Evolutionary conservation across 2,888 invertebrate species (phyloP), one percentile per base, ranked within the genome.

Genomic region (Mythimna impura): DNA sequence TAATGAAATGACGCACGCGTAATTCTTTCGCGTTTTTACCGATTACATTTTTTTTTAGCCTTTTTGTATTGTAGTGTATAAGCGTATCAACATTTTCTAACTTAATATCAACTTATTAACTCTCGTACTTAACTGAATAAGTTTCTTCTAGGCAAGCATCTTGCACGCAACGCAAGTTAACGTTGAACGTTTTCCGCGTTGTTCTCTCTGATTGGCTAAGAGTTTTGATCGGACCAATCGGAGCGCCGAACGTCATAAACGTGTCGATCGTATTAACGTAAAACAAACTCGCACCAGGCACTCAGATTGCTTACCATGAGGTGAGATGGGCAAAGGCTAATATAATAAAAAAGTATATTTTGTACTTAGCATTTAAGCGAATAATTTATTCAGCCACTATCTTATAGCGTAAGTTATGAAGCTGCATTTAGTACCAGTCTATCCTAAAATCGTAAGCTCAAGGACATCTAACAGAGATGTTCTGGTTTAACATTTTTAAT

Each of bases 341-440:
- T 12, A 54, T 34, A 20, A 57, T 34, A 9, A 34, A 58, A 58
- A 34, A 34, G 34, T 34, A 8, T 57, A 1, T 57, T 57, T 57
- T 20, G 30, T 58, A 58, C 58, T 58, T 10, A 63, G 63, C 20
- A 3, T 50, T 14, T 14, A 64, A 8, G 50, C 34, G 17, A 14
- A 22, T 22, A 43, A 17, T 22, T 40, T 12, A 60, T 66, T 40
- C 34, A 54, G 50, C 34, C 43, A 60, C 43, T 52, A 20, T 34
- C n/a, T 43, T 73, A 73, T 73, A 65, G 73, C 8, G 43, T 40
- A 17, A 43, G 40, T 22, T 20, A 8, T 25, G 34, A 65, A 64
- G 47, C 47, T 73, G 43, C 34, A 43, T 25, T 74, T 43, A 74
- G n/a, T 60, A 12, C 58, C 34, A 1, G 22, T 22, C n/a, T 20